Evolutionary conservation across 2,797 vertebrate species (phyloP).

Genomic region (Triplophysa bombifrons): DNA sequence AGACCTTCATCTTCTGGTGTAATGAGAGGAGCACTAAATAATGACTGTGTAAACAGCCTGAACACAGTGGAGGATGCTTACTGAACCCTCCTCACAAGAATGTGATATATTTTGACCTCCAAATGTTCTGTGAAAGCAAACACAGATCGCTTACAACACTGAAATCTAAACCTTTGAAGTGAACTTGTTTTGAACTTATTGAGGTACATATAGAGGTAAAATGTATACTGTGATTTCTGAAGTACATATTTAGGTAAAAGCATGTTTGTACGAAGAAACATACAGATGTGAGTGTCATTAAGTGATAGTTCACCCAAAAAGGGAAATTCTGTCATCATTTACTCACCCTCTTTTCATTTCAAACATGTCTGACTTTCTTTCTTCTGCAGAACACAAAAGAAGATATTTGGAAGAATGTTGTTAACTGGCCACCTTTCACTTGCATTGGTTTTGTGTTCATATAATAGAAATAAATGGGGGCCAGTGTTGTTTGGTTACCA

Average conservation of each 20-base stretch:
- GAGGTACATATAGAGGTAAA: neutral
- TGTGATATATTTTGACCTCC: conserved; percentile 23
- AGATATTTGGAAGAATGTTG: too few relatives aligned
- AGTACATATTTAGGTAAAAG: neutral
- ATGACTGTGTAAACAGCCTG: conserved; percentile 29
- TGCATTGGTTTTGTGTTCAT: too few relatives aligned
- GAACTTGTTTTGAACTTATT: neutral
- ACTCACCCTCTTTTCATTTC: too few relatives aligned
- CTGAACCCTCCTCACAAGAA: conserved; percentile 26
- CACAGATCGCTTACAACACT: conserved; percentile 1
- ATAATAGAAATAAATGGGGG: too few relatives aligned
- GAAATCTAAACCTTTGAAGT: conserved; percentile 7
- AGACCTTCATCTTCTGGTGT: conserved; percentile 32
- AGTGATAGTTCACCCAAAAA: too few relatives aligned
- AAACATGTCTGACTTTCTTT: too few relatives aligned
- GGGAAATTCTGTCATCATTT: too few relatives aligned
- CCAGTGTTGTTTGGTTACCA: too few relatives aligned
- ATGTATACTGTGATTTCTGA: neutral
- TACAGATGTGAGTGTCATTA: too few relatives aligned
- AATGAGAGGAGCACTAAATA: conserved; percentile 36
- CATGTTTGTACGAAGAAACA: neutral
- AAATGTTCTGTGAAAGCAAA: conserved; percentile 29
- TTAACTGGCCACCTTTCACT: too few relatives aligned
- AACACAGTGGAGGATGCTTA: conserved; percentile 30
- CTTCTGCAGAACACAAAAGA: too few relatives aligned